phyloP scores from a whole-genome alignment of 2,797 vertebrate genomes.

The Holocentrus rufus region DNA sequence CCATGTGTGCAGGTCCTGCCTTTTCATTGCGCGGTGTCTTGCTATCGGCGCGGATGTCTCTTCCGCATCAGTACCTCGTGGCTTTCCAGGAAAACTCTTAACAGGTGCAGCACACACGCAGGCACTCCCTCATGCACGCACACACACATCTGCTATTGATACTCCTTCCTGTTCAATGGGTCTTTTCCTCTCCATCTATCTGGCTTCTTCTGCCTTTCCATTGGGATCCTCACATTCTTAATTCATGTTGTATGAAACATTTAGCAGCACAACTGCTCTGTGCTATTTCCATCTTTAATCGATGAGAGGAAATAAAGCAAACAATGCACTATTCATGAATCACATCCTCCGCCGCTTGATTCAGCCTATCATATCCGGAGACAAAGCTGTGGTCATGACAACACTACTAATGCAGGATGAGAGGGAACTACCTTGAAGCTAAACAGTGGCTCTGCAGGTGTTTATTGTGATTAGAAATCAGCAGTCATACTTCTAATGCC shows the following conservation, averaged over 20 bases:
- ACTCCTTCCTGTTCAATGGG: constrained; percentile 23
- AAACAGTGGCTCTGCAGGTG: constrained; percentile 66
- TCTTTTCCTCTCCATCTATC: constrained; percentile 25
- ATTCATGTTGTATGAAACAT: constrained; percentile 69
- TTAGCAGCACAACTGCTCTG: constrained; percentile 55
- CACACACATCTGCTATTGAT: constrained; percentile 18
- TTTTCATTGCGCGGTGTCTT: background rate
- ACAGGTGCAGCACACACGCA: background rate
- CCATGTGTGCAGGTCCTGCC: background rate
- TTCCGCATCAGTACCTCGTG: constrained; percentile 25
- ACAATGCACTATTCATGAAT: constrained; percentile 53
- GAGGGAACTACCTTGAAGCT: constrained; percentile 61
- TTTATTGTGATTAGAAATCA: constrained; percentile 70
- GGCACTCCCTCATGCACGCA: background rate
- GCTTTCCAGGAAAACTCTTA: constrained; percentile 44
- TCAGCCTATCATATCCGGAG: constrained; percentile 38
- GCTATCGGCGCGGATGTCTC: background rate
- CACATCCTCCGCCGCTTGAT: constrained; percentile 34
- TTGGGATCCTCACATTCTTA: constrained; percentile 49
- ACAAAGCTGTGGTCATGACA: constrained; percentile 48
- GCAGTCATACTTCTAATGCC: constrained; percentile 61
- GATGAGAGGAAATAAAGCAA: constrained; percentile 52
- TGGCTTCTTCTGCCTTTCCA: constrained; percentile 38
- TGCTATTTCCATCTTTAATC: constrained; percentile 52
- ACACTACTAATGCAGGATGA: constrained; percentile 55